Evolutionary conservation across 2,797 vertebrate genomes (phyloP).

Genomic region (Notamacropus eugenii): DNA sequence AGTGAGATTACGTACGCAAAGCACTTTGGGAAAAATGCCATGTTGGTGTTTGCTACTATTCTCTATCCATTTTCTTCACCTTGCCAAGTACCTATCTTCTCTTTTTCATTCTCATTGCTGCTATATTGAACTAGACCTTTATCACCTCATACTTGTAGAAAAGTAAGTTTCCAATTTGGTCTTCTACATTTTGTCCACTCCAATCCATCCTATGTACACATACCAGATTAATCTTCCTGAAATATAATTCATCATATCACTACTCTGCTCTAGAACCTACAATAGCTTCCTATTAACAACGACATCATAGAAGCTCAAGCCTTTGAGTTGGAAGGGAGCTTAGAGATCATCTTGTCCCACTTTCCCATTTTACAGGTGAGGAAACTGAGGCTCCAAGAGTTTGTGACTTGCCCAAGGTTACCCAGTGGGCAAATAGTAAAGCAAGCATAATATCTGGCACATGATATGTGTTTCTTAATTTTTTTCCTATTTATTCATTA

Average conservation of each 20-base stretch:
- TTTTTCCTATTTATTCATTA: background rate
- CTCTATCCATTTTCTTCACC: background rate
- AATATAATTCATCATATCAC: background rate
- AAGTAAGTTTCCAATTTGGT: background rate
- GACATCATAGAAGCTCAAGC: background rate
- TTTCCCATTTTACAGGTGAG: background rate
- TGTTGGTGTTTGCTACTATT: background rate
- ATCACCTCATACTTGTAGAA: background rate
- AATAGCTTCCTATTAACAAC: background rate
- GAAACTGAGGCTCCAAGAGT: background rate
- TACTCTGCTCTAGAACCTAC: background rate
- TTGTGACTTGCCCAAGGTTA: background rate
- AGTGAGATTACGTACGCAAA: background rate
- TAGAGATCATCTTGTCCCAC: background rate
- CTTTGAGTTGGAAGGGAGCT: background rate
- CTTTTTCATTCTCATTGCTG: background rate
- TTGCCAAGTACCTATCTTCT: background rate
- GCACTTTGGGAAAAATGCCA: background rate
- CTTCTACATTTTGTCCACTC: background rate
- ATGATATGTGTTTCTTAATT: background rate
- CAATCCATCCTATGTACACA: background rate
- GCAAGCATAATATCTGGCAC: background rate
- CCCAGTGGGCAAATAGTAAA: background rate
- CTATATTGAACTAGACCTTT: background rate
- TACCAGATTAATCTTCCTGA: background rate